These are phyloP conservation scores for Junonia oenone DNA, from an alignment of 2,888 invertebrate species.

Conservation along the genomic window DNA sequence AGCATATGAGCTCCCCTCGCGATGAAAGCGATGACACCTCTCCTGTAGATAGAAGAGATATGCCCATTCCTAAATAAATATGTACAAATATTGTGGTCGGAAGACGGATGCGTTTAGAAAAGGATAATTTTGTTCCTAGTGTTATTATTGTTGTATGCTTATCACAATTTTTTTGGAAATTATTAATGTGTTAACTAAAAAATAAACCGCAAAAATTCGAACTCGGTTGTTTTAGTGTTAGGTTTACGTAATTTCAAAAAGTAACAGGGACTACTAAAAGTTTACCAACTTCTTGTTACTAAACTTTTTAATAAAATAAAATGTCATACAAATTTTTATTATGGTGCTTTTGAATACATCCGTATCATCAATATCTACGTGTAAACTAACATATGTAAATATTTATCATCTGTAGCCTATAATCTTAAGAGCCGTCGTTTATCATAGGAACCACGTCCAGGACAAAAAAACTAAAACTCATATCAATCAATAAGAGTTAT, in stretches of 20 bases:
- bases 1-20: conserved; percentile 34
- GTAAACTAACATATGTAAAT: background rate
- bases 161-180: too few species aligned
- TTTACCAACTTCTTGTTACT: too few species aligned
- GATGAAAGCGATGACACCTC: conserved; percentile 36
- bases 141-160: too few species aligned
- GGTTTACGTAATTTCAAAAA: too few species aligned
- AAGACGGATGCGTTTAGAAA: background rate
- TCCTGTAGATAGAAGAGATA: background rate
- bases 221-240: too few species aligned
- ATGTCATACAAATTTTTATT: too few species aligned
- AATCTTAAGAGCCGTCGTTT: background rate
- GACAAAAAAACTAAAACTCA: conserved; percentile 30
- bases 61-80: background rate
- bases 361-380: background rate
- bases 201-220: too few species aligned
- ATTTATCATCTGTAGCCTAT: background rate
- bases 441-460: background rate
- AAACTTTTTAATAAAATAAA: too few species aligned
- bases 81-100: background rate
- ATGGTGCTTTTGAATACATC: too few species aligned
- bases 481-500: conserved; percentile 58
- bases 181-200: too few species aligned
- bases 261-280: too few species aligned
- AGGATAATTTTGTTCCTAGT: too few species aligned